Percentiles rank a stretch among this genome's conserved stretches.
These are phyloP conservation scores for Vanacampus margaritifer DNA, from an alignment of 2,113 vertebrate species.

Conservation along the genomic window DNA sequence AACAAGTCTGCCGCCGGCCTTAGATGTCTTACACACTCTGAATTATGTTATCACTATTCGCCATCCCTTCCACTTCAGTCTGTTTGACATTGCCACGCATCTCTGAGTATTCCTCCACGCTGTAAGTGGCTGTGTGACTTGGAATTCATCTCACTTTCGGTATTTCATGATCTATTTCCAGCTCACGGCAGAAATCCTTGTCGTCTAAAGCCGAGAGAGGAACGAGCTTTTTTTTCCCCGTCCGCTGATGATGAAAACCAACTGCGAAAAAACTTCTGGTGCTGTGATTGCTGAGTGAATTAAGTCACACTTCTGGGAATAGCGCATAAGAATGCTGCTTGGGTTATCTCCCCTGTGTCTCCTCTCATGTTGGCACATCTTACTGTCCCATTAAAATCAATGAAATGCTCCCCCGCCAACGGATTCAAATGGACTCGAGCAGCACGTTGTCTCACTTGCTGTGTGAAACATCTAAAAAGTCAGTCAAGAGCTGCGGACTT, in stretches of 20 bases:
- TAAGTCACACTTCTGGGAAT: slow-evolving; percentile 65
- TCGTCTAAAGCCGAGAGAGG: slow-evolving; percentile 49
- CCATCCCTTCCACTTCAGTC: slow-evolving; percentile 53
- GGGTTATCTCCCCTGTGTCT: slow-evolving; percentile 65
- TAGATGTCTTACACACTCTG: slow-evolving; percentile 56
- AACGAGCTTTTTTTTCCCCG: slow-evolving; percentile 20
- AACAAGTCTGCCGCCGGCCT: slow-evolving; percentile 36
- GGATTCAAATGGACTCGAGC: slow-evolving; percentile 49
- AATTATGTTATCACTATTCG: slow-evolving; percentile 50
- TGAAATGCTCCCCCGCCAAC: slow-evolving; percentile 40
- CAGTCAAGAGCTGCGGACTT: slow-evolving; percentile 16
- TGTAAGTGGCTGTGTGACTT: slow-evolving; percentile 60
- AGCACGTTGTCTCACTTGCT: slow-evolving; percentile 35
- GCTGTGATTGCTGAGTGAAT: slow-evolving; percentile 57
- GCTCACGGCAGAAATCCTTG: slow-evolving; percentile 45
- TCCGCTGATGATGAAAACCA: slow-evolving; percentile 56
- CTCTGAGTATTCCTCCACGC: slow-evolving; percentile 42
- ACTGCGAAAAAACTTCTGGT: slow-evolving; percentile 56
- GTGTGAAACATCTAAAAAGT: slow-evolving; percentile 30
- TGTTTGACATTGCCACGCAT: slow-evolving; percentile 53
- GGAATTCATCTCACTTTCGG: slow-evolving; percentile 60
- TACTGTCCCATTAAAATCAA: slow-evolving; percentile 66
- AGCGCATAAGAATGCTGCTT: slow-evolving; percentile 46
- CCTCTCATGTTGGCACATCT: slow-evolving; percentile 67
- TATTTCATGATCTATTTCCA: slow-evolving; percentile 69